Conservation (phyloP, 1,140 invertebrate genomes). For the Carposina sasakii region DNA sequence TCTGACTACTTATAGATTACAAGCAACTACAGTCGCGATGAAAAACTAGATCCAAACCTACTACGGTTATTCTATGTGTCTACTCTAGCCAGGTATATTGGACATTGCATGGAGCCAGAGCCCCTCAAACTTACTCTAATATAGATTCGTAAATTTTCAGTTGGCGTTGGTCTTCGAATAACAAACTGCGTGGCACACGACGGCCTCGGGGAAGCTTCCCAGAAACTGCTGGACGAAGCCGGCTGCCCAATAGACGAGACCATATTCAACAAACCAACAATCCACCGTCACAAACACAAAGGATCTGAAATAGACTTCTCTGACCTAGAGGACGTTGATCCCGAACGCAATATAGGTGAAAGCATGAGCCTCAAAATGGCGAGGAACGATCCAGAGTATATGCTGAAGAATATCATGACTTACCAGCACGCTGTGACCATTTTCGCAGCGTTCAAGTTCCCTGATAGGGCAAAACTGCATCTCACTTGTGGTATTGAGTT, state of each 20-base stretch:
- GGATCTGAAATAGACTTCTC: slow-evolving; percentile 50
- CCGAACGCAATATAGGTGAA: slow-evolving; percentile 37
- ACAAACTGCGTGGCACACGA: slow-evolving; percentile 84
- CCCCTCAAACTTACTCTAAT: too few species aligned
- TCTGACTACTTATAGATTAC: too few species aligned
- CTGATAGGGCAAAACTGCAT: slow-evolving; percentile 81
- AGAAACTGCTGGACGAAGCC: slow-evolving; percentile 78
- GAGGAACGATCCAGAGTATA: slow-evolving; percentile 46
- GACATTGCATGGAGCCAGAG: too few species aligned
- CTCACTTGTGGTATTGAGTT: slow-evolving; percentile 78
- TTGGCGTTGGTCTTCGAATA: slow-evolving; percentile 79
- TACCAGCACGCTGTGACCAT: slow-evolving; percentile 76
- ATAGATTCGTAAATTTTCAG: slow-evolving; percentile 47
- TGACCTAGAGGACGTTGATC: slow-evolving; percentile 41
- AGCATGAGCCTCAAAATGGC: slow-evolving; percentile 35
- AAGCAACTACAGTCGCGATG: too few species aligned
- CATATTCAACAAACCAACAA: slow-evolving; percentile 73
- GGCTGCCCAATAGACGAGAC: slow-evolving; percentile 82
- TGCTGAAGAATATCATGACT: slow-evolving; percentile 70
- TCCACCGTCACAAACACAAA: slow-evolving; percentile 54
- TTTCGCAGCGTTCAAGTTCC: slow-evolving; percentile 87
- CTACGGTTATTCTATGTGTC: too few species aligned
- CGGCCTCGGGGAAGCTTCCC: slow-evolving; percentile 79
- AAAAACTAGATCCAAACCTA: too few species aligned
- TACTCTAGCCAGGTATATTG: too few species aligned